Conservation (phyloP, 2,888 invertebrate genomes). For the Ophion ventricosus region DNA sequence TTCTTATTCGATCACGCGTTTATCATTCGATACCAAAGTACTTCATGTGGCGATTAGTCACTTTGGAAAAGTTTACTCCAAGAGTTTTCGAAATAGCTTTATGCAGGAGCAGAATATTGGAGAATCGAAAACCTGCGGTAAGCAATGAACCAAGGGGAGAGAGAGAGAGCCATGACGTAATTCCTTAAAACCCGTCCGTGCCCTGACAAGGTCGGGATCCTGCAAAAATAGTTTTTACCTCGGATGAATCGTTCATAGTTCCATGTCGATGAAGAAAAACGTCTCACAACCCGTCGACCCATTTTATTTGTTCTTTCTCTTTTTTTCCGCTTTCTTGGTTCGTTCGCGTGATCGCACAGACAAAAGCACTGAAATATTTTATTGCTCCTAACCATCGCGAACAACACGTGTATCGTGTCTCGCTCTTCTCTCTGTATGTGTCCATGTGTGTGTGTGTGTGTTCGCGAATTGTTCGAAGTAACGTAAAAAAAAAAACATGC, state of each 20-base stretch:
- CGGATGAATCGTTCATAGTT: slow-evolving; percentile 12
- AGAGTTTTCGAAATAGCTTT: too few relatives aligned
- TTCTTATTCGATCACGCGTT: too few relatives aligned
- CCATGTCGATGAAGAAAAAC: slow-evolving; percentile 32
- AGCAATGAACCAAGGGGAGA: too few relatives aligned
- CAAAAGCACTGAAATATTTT: slow-evolving; percentile 56
- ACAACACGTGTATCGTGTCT: slow-evolving; percentile 7
- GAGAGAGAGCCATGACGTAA: neutral
- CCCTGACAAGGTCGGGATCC: slow-evolving; percentile 16
- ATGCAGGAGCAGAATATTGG: too few relatives aligned
- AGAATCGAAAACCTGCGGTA: too few relatives aligned
- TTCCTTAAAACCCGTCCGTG: neutral
- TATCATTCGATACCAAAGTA: too few relatives aligned
- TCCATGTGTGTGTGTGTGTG: neutral
- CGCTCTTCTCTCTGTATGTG: neutral
- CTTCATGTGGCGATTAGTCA: too few relatives aligned
- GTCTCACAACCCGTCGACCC: slow-evolving; percentile 48
- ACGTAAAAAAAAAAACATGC: slow-evolving; percentile 3
- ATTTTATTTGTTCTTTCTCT: slow-evolving; percentile 23
- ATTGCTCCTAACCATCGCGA: slow-evolving; percentile 45
- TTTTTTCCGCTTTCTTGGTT: slow-evolving; percentile 1
- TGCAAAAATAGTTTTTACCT: slow-evolving; percentile 32
- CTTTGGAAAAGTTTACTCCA: too few relatives aligned
- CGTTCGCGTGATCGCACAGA: slow-evolving; percentile 48
- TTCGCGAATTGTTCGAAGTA: neutral